A percentile compares a stretch with the other conserved stretches of the same genome.
These are phyloP conservation scores for Siphamia tubifer DNA, from an alignment of 2,113 vertebrate genomes.

Conservation along the genomic window DNA sequence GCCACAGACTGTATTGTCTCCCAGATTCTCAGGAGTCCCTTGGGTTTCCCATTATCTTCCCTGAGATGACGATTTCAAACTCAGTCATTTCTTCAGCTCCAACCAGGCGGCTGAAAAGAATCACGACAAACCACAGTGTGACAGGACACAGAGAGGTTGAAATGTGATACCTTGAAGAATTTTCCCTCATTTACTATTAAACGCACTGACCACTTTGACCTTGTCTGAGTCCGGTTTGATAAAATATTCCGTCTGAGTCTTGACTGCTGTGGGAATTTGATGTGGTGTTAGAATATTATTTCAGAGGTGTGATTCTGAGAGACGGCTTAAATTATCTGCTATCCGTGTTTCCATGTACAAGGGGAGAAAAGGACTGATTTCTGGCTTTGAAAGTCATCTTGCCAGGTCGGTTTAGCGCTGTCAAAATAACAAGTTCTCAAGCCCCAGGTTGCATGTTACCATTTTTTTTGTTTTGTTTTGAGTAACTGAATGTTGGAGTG, in stretches of 20 bases:
- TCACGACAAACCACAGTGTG: background rate
- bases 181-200: conserved; percentile 11
- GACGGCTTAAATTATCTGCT: conserved; percentile 3
- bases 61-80: conserved; percentile 42
- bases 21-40: conserved; percentile 27
- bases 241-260: conserved; percentile 6
- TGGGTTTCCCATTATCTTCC: conserved; percentile 61
- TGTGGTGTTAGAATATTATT: conserved; percentile 8
- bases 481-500: conserved; percentile 10
- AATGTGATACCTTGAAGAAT: conserved; percentile 15
- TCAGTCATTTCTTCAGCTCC: conserved; percentile 22
- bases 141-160: background rate
- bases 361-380: conserved; percentile 12
- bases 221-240: conserved; percentile 11
- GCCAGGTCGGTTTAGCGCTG: conserved; percentile 36
- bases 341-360: background rate
- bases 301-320: background rate
- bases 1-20: conserved; percentile 26
- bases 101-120: conserved; percentile 15
- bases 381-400: conserved; percentile 41
- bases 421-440: conserved; percentile 60
- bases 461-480: background rate
- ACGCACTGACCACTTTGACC: conserved; percentile 18
- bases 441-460: conserved; percentile 50
- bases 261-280: background rate